Base-by-base conservation (phyloP, 2,797 vertebrate genomes). In the Parotocinclus haroldoi region DNA sequence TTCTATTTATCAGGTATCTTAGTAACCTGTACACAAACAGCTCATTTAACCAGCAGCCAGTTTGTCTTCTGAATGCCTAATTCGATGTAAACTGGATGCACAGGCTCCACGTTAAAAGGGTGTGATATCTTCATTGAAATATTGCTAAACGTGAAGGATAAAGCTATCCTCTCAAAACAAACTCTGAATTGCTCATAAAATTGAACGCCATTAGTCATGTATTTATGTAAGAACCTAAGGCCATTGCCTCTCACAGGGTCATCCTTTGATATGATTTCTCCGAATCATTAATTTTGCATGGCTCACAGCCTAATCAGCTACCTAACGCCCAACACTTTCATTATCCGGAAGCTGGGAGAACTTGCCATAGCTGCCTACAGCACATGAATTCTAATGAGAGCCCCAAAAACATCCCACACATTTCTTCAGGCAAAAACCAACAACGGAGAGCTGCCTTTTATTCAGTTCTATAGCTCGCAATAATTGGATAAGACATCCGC, bases 241-340 rank as follows among this genome's bases (percentile, higher is more conserved):
- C 83, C 79, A 85, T 66, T 78, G 79, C 80, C 75, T 81, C 81
- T 79, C 73, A 46, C 67, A 81, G 78, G 69, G 80, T 80, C 77
- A 66, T 83, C 77, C 84, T 86, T 82, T 89, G 83, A 88, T 88
- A 71, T 75, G n/a, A 79, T 85, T 79, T 81, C 74, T 78, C 73
- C 57, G n/a, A 80, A 76, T 88, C 83, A 85, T 88, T 86, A 87
- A 87, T 85, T 86, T 87, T 89, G 78, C 81, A 88, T 79, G 79
- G 80, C 80, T 81, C 68, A 79, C 79, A 81, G 81, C 78, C 81
- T 87, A 87, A 86, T 88, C 83, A 66, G 78, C 77, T 73, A 78
- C 66, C 74, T 66, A 73, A 79, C 76, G 68, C 67, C 59, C 73
- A 77, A 72, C 62, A 63, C 76, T 62, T 76, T 76, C 69, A 80